A percentile compares a stretch with the other conserved stretches of the same genome.
phyloP scores from a whole-genome alignment of 2,113 vertebrate species.

The Sapajus apella region DNA sequence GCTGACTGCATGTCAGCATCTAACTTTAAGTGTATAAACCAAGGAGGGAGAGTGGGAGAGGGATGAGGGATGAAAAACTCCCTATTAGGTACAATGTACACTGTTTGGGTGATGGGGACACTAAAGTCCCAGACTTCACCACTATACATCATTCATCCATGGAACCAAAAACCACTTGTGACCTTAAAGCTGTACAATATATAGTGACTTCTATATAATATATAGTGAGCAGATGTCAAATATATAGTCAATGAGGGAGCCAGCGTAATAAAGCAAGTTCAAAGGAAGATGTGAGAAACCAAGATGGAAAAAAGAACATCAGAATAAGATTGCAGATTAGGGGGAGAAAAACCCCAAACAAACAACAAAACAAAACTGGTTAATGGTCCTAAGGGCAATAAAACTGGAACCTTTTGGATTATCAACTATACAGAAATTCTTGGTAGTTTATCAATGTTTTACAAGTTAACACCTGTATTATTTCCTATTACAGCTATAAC shows the following conservation, averaged over 20 bases:
- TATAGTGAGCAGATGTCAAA: background rate
- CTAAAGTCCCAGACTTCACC: too few relatives aligned
- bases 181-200: too few relatives aligned
- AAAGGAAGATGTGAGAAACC: background rate
- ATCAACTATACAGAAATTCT: background rate
- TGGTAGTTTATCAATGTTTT: background rate
- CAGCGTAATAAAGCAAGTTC: background rate
- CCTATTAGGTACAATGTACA: too few relatives aligned
- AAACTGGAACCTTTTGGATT: background rate
- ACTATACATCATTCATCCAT: too few relatives aligned
- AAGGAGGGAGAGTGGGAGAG: background rate
- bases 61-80: too few relatives aligned
- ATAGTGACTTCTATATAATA: background rate
- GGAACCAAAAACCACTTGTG: too few relatives aligned
- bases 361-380: background rate
- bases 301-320: background rate
- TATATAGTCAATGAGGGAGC: background rate
- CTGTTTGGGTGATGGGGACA: too few relatives aligned
- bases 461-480: background rate
- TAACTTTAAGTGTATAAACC: constrained; percentile 12
- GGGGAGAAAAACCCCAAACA: background rate
- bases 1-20: background rate
- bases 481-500: background rate
- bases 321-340: background rate
- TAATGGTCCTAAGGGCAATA: background rate